A percentile compares a stretch with the other conserved stretches of the same genome.
These are phyloP conservation scores for Enhydra lutris DNA, from an alignment of 2,113 vertebrate genomes.

Conservation along the genomic window DNA sequence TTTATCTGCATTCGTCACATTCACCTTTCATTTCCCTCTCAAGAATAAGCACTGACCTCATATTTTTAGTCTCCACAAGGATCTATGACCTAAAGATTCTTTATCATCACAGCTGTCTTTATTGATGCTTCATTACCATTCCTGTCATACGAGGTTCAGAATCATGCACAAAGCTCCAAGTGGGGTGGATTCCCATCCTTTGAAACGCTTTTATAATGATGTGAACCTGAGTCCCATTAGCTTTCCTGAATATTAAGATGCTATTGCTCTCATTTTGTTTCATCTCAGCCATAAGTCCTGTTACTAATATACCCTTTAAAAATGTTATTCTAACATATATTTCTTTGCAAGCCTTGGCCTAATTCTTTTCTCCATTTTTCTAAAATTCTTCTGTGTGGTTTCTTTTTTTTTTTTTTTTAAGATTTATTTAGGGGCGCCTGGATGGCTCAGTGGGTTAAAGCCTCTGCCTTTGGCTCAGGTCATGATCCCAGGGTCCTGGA, in stretches of 20 bases:
- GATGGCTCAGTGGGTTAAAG: no score
- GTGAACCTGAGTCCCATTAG: not conserved
- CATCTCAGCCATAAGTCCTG: not conserved
- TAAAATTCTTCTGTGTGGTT: not conserved
- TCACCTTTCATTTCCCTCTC: slow-evolving; percentile 48
- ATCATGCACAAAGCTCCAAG: not conserved
- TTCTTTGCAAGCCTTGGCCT: not conserved
- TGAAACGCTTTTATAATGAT: not conserved
- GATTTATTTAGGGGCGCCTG: no score
- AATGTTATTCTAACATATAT: not conserved
- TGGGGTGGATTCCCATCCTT: not conserved
- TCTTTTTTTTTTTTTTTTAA: no score
- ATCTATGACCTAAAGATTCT: slow-evolving; percentile 17
- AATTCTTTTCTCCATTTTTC: slow-evolving; percentile 30
- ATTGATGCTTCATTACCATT: not conserved
- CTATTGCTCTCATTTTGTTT: not conserved
- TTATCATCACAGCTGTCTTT: not conserved
- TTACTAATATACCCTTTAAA: not conserved
- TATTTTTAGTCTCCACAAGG: not conserved
- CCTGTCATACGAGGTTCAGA: not conserved
- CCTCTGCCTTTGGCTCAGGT: no score
- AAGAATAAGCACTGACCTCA: slow-evolving; percentile 34
- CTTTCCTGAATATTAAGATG: not conserved
- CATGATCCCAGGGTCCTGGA: no score
- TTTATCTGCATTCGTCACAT: not conserved